Evolutionary conservation across 2,113 vertebrate species (phyloP), one percentile per base, ranked within the genome.

Genomic region (Athene cunicularia): DNA sequence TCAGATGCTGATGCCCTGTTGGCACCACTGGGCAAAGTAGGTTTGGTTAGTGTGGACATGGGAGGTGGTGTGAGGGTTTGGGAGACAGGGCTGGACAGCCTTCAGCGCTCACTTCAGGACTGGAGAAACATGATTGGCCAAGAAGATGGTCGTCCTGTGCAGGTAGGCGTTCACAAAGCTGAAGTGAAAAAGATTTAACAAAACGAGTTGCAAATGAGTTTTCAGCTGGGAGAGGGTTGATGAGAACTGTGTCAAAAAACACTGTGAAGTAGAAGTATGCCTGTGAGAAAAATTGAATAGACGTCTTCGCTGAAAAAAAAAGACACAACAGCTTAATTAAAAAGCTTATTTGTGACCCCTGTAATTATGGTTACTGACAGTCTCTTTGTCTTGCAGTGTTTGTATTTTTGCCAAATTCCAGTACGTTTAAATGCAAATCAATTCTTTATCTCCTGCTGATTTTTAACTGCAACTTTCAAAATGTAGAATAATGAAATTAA

Each of bases 41-140:
- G 99, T 7, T 97, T 99, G 66, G 99, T 99, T 66, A 99, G 98
- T 1, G 99, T 99, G 72, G 99, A 99, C 64, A 98, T 99, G 99
- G 99, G 99, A 37, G 99, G 99, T 1, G 96, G 94, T 18, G 94
- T 99, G 73, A 97, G 99, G 33, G 98, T 99, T 3, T 99, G 99
- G 99, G 99, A 99, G 96, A 99, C 99, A 0, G 99, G 99, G 79
- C 88, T 99, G 49, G 99, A 99, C 41, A 98, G 95, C 39, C 98
- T 99, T 55, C 99, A 99, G 96, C 98, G 94, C 8, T 99, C 99
- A 0, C 98, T 99, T 81, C 97, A 98, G 97, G 99, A 99, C 7
- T 99, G 99, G 99, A 99, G 98, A 90, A 99, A 98, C 88, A 99
- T 99, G 99, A 99, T 99, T 30, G 99, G 99, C 20, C 96, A 98